These are phyloP conservation scores for Lysiphlebus fabarum DNA, from an alignment of 1,140 invertebrate genomes.

Conservation along the genomic window DNA sequence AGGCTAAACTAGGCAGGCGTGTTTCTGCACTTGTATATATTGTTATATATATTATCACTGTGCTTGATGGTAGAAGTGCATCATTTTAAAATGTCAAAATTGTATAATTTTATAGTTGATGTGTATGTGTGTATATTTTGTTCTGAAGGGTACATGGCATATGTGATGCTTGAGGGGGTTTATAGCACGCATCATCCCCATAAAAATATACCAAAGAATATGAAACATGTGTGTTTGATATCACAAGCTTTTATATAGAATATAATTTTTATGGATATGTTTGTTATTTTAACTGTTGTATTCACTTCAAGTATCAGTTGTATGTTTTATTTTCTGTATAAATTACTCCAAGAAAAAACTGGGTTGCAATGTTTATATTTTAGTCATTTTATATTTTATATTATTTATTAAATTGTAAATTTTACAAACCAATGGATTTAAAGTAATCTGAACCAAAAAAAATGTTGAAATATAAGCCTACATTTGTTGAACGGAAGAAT, in stretches of 20 bases:
- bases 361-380: too few relatives aligned
- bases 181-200: slow-evolving; percentile 31
- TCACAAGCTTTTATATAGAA: slow-evolving; percentile 34
- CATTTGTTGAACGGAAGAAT: too few relatives aligned
- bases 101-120: too few relatives aligned
- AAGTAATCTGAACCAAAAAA: too few relatives aligned
- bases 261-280: slow-evolving; percentile 36
- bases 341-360: too few relatives aligned
- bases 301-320: not conserved
- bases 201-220: slow-evolving; percentile 30
- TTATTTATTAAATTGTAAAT: too few relatives aligned
- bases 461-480: too few relatives aligned
- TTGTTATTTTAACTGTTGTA: slow-evolving; percentile 37
- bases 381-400: too few relatives aligned
- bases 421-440: too few relatives aligned
- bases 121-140: slow-evolving; percentile 6
- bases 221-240: slow-evolving; percentile 41
- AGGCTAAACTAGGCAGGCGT: slow-evolving; percentile 33
- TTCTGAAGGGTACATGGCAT: slow-evolving; percentile 40
- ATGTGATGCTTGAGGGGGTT: slow-evolving; percentile 43
- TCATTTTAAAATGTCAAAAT: not conserved
- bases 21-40: slow-evolving; percentile 37
- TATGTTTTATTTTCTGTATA: slow-evolving; percentile 2
- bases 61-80: slow-evolving; percentile 15
- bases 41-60: slow-evolving; percentile 39